Evolutionary conservation across 1,140 invertebrate species (phyloP).

Genomic region (Orchesella cincta): DNA sequence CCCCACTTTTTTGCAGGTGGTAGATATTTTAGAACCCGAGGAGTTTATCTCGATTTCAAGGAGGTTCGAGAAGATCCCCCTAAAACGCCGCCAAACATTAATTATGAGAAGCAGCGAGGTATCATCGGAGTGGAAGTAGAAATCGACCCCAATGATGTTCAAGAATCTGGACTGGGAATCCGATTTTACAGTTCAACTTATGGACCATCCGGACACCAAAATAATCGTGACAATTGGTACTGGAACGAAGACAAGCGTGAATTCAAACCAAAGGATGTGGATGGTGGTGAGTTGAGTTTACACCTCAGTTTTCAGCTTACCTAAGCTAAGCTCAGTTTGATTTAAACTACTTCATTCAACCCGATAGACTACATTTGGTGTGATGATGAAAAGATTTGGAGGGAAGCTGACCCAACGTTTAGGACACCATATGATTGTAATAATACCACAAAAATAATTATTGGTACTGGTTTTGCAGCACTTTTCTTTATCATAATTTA

Average conservation of each 20-base stretch:
- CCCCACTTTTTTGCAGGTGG: constrained; percentile 3
- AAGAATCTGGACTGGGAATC: not conserved
- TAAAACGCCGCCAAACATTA: constrained; percentile 26
- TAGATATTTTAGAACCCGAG: constrained; percentile 18
- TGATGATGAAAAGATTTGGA: not conserved
- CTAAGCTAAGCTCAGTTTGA: too few species aligned
- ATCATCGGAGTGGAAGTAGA: not conserved
- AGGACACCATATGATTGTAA: constrained; percentile 1
- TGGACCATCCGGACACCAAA: not conserved
- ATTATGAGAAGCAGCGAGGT: constrained; percentile 24
- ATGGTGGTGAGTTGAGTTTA: not conserved
- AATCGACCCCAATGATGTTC: not conserved
- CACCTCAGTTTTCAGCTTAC: too few species aligned
- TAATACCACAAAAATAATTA: not conserved
- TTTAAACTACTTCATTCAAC: too few species aligned
- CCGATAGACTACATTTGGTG: not conserved
- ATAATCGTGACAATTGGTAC: constrained; percentile 21
- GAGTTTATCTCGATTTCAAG: constrained; percentile 26
- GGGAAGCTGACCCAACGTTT: not conserved
- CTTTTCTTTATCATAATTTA: not conserved
- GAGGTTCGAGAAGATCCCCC: constrained; percentile 28
- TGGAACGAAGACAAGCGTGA: constrained; percentile 19
- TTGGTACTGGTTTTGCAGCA: not conserved
- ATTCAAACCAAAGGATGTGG: constrained; percentile 27
- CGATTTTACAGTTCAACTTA: not conserved